These are phyloP conservation scores for Colostygia pectinataria DNA, from an alignment of 2,888 invertebrate species.

Conservation along the genomic window DNA sequence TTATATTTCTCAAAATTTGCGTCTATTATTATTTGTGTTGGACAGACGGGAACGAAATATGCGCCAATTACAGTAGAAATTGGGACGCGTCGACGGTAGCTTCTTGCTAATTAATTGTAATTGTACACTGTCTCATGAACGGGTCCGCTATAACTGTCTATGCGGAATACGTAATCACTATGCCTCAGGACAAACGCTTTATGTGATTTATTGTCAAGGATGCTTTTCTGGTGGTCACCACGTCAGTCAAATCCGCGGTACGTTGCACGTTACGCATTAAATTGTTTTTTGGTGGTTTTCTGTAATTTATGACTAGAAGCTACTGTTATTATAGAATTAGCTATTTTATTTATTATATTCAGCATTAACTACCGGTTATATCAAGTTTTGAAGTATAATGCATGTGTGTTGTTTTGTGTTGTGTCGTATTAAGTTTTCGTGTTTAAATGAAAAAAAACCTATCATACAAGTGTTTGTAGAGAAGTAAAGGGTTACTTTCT, in stretches of 20 bases:
- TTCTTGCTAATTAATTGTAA: constrained; percentile 56
- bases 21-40: constrained; percentile 24
- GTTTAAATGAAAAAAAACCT: too few species aligned
- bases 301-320: constrained; percentile 17
- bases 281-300: constrained; percentile 20
- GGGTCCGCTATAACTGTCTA: constrained; percentile 53
- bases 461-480: too few species aligned
- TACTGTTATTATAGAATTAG: not conserved
- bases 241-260: constrained; percentile 38
- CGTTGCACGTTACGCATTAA: constrained; percentile 21
- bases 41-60: constrained; percentile 30
- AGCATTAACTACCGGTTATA: not conserved
- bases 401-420: too few species aligned
- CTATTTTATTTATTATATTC: not conserved
- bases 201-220: constrained; percentile 47
- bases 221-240: constrained; percentile 36
- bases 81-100: constrained; percentile 49
- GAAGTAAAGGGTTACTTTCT: too few species aligned
- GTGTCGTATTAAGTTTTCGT: too few species aligned
- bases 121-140: constrained; percentile 58
- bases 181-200: constrained; percentile 23
- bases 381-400: not conserved
- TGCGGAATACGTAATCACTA: constrained; percentile 48
- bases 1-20: not conserved
- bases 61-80: constrained; percentile 54